phyloP scores from a whole-genome alignment of 1,140 invertebrate genomes.

The Laupala kohalensis region DNA sequence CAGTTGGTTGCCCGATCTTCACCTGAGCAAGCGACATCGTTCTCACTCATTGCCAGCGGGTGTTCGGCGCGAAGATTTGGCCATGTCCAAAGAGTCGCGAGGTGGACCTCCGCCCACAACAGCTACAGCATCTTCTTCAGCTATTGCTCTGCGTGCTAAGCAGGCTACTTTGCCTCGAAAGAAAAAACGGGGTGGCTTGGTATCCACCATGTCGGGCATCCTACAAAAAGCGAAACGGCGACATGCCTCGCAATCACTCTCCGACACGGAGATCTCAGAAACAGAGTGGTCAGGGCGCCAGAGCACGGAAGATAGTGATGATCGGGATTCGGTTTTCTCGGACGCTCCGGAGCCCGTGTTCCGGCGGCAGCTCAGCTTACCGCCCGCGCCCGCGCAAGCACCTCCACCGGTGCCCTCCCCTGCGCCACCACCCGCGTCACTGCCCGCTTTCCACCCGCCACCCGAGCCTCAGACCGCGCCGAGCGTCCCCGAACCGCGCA shows the following conservation, averaged over 20 bases:
- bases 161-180: slow-evolving; percentile 29
- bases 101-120: not conserved
- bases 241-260: slow-evolving; percentile 44
- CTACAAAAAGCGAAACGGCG: slow-evolving; percentile 62
- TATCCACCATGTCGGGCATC: slow-evolving; percentile 65
- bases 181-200: slow-evolving; percentile 63
- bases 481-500: slow-evolving; percentile 48
- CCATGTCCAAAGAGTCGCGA: slow-evolving; percentile 18
- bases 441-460: slow-evolving; percentile 13
- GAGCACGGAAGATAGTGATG: slow-evolving; percentile 41
- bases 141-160: too few relatives aligned
- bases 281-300: slow-evolving; percentile 45
- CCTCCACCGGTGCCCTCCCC: slow-evolving; percentile 1
- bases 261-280: slow-evolving; percentile 65
- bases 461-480: not conserved
- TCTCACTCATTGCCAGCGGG: slow-evolving; percentile 66
- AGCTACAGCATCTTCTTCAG: slow-evolving; percentile 12
- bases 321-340: slow-evolving; percentile 50
- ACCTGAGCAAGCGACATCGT: slow-evolving; percentile 58
- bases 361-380: slow-evolving; percentile 37
- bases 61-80: slow-evolving; percentile 43
- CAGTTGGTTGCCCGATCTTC: slow-evolving; percentile 67
- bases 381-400: not conserved
- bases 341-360: slow-evolving; percentile 45
- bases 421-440: slow-evolving; percentile 26